Conservation (phyloP, 2,888 invertebrate species). For the Cyclophora albipunctata region DNA sequence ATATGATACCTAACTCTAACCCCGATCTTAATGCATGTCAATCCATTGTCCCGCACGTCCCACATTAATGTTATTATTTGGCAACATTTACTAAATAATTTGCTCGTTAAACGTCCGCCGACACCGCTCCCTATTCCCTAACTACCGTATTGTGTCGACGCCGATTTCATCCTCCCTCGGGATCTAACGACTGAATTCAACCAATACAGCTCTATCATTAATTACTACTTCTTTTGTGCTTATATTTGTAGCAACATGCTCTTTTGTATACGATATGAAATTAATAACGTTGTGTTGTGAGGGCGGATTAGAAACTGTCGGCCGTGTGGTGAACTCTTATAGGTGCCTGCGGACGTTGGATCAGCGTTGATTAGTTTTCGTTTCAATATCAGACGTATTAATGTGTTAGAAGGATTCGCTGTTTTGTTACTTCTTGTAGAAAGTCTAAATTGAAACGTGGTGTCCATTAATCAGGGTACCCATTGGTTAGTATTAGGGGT, state of each 20-base stretch:
- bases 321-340: conserved; percentile 40
- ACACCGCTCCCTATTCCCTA: conserved; percentile 54
- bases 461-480: too few relatives aligned
- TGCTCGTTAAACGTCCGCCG: conserved; percentile 70
- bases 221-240: conserved; percentile 63
- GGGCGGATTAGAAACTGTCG: conserved; percentile 53
- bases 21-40: too few relatives aligned
- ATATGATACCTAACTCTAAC: too few relatives aligned
- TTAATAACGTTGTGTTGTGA: conserved; percentile 48
- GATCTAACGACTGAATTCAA: conserved; percentile 58
- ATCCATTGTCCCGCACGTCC: conserved; percentile 10
- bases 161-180: conserved; percentile 35
- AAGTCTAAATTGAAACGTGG: too few relatives aligned
- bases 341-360: conserved; percentile 18
- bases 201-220: conserved; percentile 61
- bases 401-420: too few relatives aligned
- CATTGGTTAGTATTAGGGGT: too few relatives aligned
- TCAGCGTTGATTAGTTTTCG: conserved; percentile 48
- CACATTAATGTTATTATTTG: conserved; percentile 73
- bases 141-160: conserved; percentile 64
- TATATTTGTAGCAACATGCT: conserved; percentile 66
- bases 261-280: conserved; percentile 60
- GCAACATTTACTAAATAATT: conserved; percentile 75
- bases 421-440: too few relatives aligned
- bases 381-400: conserved; percentile 16